A percentile compares a stretch with the other conserved stretches of the same genome.
phyloP scores from a whole-genome alignment of 2,113 vertebrate species.

The Uropsilus gracilis region DNA sequence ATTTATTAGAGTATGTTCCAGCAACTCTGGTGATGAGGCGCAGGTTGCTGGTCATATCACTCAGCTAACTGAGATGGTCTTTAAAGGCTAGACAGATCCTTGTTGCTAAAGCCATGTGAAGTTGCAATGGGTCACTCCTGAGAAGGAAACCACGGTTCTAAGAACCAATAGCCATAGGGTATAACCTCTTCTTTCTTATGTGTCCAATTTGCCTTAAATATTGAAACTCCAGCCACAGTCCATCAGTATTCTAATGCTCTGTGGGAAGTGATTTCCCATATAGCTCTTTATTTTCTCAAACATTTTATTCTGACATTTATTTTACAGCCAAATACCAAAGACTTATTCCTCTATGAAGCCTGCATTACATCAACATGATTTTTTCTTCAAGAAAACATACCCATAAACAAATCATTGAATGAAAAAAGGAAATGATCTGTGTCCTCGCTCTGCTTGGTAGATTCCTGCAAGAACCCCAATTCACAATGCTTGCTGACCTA shows the following conservation, averaged over 20 bases:
- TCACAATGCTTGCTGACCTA: background rate
- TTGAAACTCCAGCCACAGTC: constrained; percentile 11
- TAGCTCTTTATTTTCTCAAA: constrained; percentile 78
- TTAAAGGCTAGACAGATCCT: background rate
- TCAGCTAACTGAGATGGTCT: background rate
- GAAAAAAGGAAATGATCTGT: constrained; percentile 35
- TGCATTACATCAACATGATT: constrained; percentile 68
- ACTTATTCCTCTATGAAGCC: constrained; percentile 77
- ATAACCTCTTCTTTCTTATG: background rate
- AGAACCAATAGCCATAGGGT: background rate
- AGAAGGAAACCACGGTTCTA: background rate
- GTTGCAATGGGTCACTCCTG: background rate
- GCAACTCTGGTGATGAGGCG: background rate
- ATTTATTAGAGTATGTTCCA: background rate
- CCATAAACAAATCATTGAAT: constrained; percentile 74
- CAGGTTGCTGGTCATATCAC: background rate
- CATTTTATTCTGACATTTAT: constrained; percentile 82
- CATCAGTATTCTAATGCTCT: constrained; percentile 59
- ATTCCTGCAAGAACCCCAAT: background rate
- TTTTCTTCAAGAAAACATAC: constrained; percentile 74
- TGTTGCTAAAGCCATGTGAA: background rate
- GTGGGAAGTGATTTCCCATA: constrained; percentile 70
- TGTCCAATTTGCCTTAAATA: constrained; percentile 57
- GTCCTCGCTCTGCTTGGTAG: background rate
- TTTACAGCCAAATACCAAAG: constrained; percentile 80